Base-by-base conservation (phyloP, 2,888 invertebrate genomes). In the Lacanobia oleracea region DNA sequence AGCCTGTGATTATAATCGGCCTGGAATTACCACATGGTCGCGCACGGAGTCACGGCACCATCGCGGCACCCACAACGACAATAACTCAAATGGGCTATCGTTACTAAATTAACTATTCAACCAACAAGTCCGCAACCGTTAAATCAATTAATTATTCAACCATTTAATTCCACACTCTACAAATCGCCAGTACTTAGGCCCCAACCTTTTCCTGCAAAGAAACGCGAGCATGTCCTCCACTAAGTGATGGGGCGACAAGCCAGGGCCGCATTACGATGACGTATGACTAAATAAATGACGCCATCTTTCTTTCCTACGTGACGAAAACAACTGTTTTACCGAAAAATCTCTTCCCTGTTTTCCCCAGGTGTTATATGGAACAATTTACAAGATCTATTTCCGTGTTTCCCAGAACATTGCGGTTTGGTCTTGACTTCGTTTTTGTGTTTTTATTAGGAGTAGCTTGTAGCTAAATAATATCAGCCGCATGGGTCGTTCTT, bases 261-360 rank as follows among this genome's bases (percentile, higher is more conserved):
- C 94, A 94, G 95, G 89, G 92, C 90, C 91, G 94, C 88, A 93
- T 93, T 92, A 88, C 82, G 76, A 86, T 91, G 94, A 94, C 89
- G 87, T 88, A 94, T 92, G 87, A 89, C 92, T 86, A 87, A 89
- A 91, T 90, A 91, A 92, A 93, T 93, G 85, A 89, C 88, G 83
- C 80, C 86, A 90, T 91, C 88, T 93, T 90, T 89, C 83, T 77
- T 77, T 53, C 43, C 83, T 91, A 95, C 95, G 95, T 94, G 95
- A 92, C 92, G 87, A 63, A 71, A 79, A 80, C 73, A 50, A 81
- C 80, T 69, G 73, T 51, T 76, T 62, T 68, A 33, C 68, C 73
- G 48, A 16, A 59, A 78, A 87, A 88, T 87, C 83, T 82, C 83
- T 84, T 84, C 68, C 83, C 64, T 85, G 84, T 86, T 86, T 86